Conservation (phyloP, 2,113 vertebrate species). For the Tachysurus fulvidraco region DNA sequence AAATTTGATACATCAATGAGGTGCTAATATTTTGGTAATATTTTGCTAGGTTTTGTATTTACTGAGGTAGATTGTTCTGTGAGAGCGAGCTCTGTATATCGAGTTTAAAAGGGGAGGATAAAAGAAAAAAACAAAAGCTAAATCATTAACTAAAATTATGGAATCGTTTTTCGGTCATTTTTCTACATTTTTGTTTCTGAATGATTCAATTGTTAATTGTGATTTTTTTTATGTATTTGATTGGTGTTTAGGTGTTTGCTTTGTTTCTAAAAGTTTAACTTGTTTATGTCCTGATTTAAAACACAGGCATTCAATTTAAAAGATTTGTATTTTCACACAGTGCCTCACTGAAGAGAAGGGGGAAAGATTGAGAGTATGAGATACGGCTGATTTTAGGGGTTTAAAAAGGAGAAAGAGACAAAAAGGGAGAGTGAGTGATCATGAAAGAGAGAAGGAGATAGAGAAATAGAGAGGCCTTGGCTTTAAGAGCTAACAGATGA, state of each 20-base stretch:
- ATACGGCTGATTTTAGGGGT: slow-evolving; percentile 11
- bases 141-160: background rate
- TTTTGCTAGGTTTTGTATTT: background rate
- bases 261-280: background rate
- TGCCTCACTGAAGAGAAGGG: background rate
- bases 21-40: background rate
- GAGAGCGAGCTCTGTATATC: background rate
- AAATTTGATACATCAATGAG: background rate
- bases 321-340: background rate
- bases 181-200: background rate
- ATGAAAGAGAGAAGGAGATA: slow-evolving; percentile 57
- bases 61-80: background rate
- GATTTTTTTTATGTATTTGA: background rate
- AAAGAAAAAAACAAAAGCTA: too few species aligned
- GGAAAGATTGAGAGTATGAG: slow-evolving; percentile 7
- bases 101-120: background rate
- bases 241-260: background rate
- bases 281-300: background rate
- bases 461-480: slow-evolving; percentile 20
- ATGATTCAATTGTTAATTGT: background rate
- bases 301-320: background rate
- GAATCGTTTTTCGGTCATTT: background rate
- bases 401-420: slow-evolving; percentile 11
- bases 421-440: slow-evolving; percentile 41
- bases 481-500: slow-evolving; percentile 35